Percentiles rank a stretch among this genome's conserved stretches.
Evolutionary conservation across 1,140 invertebrate genomes (phyloP).

Genomic region (Rhagoletis zephyria): DNA sequence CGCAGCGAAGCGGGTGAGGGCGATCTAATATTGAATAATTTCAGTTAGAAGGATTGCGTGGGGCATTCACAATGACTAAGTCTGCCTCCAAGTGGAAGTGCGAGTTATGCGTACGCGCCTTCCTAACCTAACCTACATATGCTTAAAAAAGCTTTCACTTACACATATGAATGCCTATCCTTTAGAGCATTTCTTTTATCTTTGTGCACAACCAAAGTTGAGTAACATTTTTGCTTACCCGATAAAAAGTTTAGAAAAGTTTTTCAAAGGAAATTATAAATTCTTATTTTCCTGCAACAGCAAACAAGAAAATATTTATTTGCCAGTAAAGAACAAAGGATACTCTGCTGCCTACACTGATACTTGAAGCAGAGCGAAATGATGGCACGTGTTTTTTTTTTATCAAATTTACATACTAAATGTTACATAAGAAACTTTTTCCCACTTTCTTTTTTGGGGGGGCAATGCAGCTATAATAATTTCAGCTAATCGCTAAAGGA

Average conservation of each 20-base stretch:
- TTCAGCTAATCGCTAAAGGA: slow-evolving; percentile 40
- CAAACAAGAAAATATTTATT: slow-evolving; percentile 14
- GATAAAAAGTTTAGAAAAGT: slow-evolving; percentile 44
- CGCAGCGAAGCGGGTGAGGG: no score
- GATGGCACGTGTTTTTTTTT: not conserved
- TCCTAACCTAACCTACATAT: no score
- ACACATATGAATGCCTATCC: no score
- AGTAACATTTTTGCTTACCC: not conserved
- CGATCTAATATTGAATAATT: no score
- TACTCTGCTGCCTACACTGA: not conserved
- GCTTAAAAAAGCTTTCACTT: no score
- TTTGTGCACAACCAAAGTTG: not conserved
- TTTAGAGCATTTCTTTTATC: not conserved
- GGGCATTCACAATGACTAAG: no score
- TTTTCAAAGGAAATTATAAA: slow-evolving; percentile 17
- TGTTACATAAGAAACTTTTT: slow-evolving; percentile 37
- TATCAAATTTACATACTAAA: slow-evolving; percentile 38
- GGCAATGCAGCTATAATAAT: slow-evolving; percentile 17
- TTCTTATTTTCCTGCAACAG: not conserved
- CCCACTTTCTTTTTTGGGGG: not conserved
- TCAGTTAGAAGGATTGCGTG: no score
- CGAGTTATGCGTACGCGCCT: no score
- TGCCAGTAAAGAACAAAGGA: slow-evolving; percentile 24
- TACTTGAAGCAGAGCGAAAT: not conserved
- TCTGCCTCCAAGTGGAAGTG: no score